Base-by-base conservation (phyloP, 2,888 invertebrate species). In the Phoronis australis region DNA sequence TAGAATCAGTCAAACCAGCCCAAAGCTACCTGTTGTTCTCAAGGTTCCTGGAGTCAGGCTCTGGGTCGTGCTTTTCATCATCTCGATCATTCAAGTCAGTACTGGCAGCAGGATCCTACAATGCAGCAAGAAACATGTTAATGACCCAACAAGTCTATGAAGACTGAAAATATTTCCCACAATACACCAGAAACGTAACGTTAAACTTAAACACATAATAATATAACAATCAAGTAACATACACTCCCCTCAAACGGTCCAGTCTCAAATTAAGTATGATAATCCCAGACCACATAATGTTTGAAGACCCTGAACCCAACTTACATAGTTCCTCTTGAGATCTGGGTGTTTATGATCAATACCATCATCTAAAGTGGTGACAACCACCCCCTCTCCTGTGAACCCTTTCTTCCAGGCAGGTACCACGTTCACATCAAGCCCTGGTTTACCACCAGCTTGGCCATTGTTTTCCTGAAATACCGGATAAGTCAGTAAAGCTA, bases 271-370 rank as follows among this genome's bases (percentile, higher is more conserved):
- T n/a, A n/a, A n/a, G n/a, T n/a, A n/a, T n/a, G n/a, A n/a, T n/a
- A n/a, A n/a, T n/a, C n/a, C n/a, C 23, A 18, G 9, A 18, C 26
- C n/a, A 18, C 4, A n/a, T n/a, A n/a, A n/a, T n/a, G n/a, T n/a
- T n/a, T n/a, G n/a, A n/a, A n/a, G n/a, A n/a, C n/a, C n/a, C n/a
- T n/a, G n/a, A n/a, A n/a, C n/a, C n/a, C n/a, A n/a, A 62, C 73
- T 68, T 57, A 77, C 77, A 61, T 77, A 79, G 50, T 78, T 78
- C 4, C 53, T 49, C 3, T 42, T 46, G 38, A 79, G 60, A 51
- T 79, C 78, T 1, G 71, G 66, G 57, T 79, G 79, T 1, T 56
- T 65, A 54, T 76, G 69, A 48, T 79, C 77, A 3, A 79, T 56
- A 1, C 78, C 78, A 55, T 78, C 78, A 55, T 79, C 79, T 44